Evolutionary conservation across 2,113 vertebrate species (phyloP).

Genomic region (Cephalophus harveyi): DNA sequence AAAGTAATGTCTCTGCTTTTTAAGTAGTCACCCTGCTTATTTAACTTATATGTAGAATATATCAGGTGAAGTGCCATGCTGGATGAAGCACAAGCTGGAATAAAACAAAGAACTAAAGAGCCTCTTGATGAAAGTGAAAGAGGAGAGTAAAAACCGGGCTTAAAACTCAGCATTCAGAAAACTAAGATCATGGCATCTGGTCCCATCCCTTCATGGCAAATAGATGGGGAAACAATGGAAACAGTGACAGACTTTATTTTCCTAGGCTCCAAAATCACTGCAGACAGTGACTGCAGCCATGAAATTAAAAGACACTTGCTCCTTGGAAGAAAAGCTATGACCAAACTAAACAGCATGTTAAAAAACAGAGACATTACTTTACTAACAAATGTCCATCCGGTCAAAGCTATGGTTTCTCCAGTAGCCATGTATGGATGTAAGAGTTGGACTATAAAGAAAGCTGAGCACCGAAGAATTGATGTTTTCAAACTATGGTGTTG

Average conservation of each 20-base stretch:
- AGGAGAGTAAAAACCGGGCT: not conserved
- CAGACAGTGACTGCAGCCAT: not conserved
- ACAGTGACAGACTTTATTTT: not conserved
- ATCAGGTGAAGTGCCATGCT: not conserved
- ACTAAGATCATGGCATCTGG: not conserved
- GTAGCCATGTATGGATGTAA: not conserved
- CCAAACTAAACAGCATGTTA: not conserved
- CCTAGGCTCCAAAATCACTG: not conserved
- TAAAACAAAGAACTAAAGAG: not conserved
- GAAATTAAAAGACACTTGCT: not conserved
- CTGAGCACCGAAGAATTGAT: not conserved
- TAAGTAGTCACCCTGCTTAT: not conserved
- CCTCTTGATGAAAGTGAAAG: not conserved
- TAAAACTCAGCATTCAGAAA: not conserved
- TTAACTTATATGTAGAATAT: not conserved
- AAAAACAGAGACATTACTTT: not conserved
- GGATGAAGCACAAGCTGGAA: not conserved
- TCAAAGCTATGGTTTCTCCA: not conserved
- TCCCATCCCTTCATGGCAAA: not conserved
- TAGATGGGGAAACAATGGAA: not conserved
- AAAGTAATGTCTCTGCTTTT: not conserved
- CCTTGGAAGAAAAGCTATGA: not conserved
- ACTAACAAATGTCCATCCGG: not conserved
- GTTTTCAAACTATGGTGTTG: not conserved
- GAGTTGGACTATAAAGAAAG: not conserved